These are phyloP conservation scores for Channa striata DNA, from an alignment of 2,797 vertebrate species.

Conservation along the genomic window DNA sequence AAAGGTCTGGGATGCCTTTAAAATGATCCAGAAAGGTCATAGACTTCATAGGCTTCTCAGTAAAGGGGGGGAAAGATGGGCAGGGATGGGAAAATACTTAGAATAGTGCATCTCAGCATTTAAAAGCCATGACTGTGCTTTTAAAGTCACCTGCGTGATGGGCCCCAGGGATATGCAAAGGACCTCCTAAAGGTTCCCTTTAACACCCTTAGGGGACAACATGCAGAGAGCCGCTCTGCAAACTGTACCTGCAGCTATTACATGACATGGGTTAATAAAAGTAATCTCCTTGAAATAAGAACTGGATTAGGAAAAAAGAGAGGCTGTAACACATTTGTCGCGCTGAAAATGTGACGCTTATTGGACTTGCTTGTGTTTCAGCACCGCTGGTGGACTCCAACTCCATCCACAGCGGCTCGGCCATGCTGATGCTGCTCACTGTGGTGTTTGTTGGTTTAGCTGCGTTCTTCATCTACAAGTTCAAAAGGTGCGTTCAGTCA, in stretches of 20 bases:
- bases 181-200: constrained; percentile 65
- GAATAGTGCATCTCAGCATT: constrained; percentile 80
- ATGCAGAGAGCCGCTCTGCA: constrained; percentile 45
- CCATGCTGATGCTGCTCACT: constrained; percentile 93
- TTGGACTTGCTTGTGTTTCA: constrained; percentile 64
- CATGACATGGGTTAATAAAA: constrained; percentile 44
- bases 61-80: constrained; percentile 69
- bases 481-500: constrained; percentile 90
- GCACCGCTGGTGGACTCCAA: constrained; percentile 93
- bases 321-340: constrained; percentile 7
- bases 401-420: constrained; percentile 91
- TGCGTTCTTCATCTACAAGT: constrained; percentile 97
- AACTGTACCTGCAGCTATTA: constrained; percentile 29
- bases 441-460: constrained; percentile 93
- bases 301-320: background rate
- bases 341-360: constrained; percentile 7
- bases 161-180: constrained; percentile 48
- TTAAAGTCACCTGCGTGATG: constrained; percentile 51
- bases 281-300: constrained; percentile 45
- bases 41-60: constrained; percentile 78
- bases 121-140: constrained; percentile 78
- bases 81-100: constrained; percentile 66
- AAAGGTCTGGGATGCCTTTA: constrained; percentile 85
- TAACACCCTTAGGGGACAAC: constrained; percentile 57
- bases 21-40: constrained; percentile 86